These are phyloP conservation scores for Pontoporia blainvillei DNA, from an alignment of 2,113 vertebrate genomes.

Conservation along the genomic window DNA sequence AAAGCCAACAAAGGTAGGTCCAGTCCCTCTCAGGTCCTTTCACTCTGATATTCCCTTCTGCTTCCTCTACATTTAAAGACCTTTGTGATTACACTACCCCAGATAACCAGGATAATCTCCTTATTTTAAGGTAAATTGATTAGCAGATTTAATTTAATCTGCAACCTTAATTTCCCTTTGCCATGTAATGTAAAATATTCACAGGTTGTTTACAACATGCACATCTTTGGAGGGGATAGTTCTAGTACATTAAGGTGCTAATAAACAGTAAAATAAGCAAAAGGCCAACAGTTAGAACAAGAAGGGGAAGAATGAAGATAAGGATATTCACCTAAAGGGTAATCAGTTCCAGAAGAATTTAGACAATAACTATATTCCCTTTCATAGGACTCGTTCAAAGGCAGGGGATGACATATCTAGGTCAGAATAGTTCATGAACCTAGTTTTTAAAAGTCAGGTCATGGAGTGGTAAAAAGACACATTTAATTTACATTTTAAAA, in stretches of 20 bases:
- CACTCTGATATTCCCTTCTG: neutral
- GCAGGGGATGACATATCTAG: neutral
- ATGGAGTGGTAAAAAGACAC: neutral
- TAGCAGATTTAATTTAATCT: neutral
- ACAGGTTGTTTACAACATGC: neutral
- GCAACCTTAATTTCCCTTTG: neutral
- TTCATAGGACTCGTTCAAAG: neutral
- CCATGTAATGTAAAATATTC: neutral
- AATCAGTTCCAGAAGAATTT: neutral
- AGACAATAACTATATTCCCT: neutral
- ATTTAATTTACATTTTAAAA: conserved; percentile 20
- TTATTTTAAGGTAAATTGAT: neutral
- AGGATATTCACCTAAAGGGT: neutral
- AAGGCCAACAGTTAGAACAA: neutral
- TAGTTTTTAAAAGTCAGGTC: neutral
- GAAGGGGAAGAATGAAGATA: neutral
- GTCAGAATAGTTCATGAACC: neutral
- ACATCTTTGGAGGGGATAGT: neutral
- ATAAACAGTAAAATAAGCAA: neutral
- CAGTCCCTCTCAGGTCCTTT: neutral
- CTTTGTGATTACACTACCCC: neutral
- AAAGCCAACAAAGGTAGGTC: neutral
- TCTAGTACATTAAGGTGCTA: neutral
- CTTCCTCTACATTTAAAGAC: neutral
- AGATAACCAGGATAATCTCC: neutral